Evolutionary conservation across 2,797 vertebrate genomes (phyloP), one percentile per base, ranked within the genome.

Genomic region (Fistularia tabacaria): DNA sequence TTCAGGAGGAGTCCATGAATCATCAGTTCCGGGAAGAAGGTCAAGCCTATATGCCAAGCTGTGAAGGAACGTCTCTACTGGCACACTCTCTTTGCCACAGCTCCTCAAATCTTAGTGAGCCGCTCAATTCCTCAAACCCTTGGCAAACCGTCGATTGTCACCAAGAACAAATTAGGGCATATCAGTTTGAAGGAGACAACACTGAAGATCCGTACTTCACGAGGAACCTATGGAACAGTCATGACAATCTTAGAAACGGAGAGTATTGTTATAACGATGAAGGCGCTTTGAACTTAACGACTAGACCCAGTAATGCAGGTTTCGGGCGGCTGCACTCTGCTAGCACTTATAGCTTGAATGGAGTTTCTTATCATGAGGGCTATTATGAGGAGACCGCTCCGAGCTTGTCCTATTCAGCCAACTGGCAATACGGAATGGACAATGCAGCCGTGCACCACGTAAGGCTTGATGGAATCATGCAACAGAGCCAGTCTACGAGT

Each of bases 211-310:
- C 38, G 14, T 73, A 75, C 74, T 59, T 43, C 14, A 83, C 64
- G 46, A 85, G 42, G n/a, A 88, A 71, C 73, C 54, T 78, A 57
- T 89, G 87, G 84, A 89, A 69, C 64, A 91, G 85, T 61, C 61
- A 76, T 57, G 81, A 86, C 56, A 70, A 83, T 38, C 59, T 85
- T 39, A 72, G 54, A 54, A 79, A 75, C 10, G 37, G 42, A 66
- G 75, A 78, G 44, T 84, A 80, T 66, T 77, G 78, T 69, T 57
- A 81, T 55, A 87, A 89, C 72, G 87, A 90, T 61, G 89, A 91
- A 10, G 60, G 59, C 15, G 90, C 83, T n/a, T 81, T 96, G 64
- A 96, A 95, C 81, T 87, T 98, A 64, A 95, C 93, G 70, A 93
- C 91, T 64, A 94, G 93, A 77, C 91, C 91, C 45, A 71, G 77